These are phyloP conservation scores for Diarsia mendica DNA, from an alignment of 2,888 invertebrate genomes.

Conservation along the genomic window DNA sequence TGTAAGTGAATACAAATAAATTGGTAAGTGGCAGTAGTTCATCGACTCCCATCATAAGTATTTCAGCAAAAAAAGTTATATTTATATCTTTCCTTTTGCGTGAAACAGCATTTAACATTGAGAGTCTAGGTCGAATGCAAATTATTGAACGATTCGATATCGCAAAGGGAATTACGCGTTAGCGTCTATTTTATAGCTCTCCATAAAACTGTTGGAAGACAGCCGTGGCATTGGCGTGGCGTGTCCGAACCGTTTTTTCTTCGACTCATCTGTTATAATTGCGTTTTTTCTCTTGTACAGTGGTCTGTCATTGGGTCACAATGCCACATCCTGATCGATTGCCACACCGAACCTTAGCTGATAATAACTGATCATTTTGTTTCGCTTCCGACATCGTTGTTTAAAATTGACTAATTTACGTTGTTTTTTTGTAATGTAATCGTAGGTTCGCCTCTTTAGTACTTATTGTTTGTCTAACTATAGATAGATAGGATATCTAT, in stretches of 20 bases:
- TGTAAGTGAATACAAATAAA: background rate
- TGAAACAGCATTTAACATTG: conserved; percentile 67
- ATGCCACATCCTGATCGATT: conserved; percentile 76
- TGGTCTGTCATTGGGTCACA: conserved; percentile 62
- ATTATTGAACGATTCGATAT: conserved; percentile 62
- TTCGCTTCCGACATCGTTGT: conserved; percentile 67
- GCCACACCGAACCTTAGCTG: conserved; percentile 67
- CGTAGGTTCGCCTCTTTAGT: conserved; percentile 7
- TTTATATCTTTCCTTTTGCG: conserved; percentile 65
- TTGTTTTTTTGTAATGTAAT: conserved; percentile 44
- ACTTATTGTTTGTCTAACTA: conserved; percentile 18
- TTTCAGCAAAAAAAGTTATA: conserved; percentile 41
- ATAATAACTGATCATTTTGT: conserved; percentile 62
- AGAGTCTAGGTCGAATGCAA: conserved; percentile 71
- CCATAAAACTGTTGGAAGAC: conserved; percentile 66
- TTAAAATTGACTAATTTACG: conserved; percentile 52
- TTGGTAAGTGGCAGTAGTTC: conserved; percentile 29
- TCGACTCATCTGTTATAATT: conserved; percentile 71
- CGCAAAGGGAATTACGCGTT: conserved; percentile 60
- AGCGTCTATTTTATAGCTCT: conserved; percentile 63
- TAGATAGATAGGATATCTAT: background rate
- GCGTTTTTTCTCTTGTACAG: conserved; percentile 66
- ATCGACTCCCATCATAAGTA: conserved; percentile 33
- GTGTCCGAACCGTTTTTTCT: conserved; percentile 69
- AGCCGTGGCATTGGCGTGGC: conserved; percentile 74